Conservation (phyloP, 1,140 invertebrate species). For the Drosophila leontia region DNA sequence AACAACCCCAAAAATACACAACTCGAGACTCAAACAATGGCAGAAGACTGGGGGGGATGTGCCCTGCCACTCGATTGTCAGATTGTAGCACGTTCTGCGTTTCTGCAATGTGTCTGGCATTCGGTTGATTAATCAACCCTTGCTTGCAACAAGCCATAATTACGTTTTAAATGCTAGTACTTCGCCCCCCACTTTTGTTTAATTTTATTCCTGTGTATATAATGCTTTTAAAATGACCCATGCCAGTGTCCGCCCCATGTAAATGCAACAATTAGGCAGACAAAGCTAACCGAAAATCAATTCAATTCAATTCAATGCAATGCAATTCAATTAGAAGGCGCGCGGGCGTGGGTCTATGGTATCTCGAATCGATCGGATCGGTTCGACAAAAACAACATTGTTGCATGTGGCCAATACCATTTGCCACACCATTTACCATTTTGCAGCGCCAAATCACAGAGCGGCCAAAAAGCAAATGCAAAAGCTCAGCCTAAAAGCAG, state of each 20-base stretch:
- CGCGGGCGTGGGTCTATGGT: slow-evolving; percentile 1
- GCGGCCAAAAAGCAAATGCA: slow-evolving; percentile 47
- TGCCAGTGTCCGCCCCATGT: not conserved
- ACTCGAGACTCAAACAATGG: slow-evolving; percentile 19
- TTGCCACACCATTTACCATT: slow-evolving; percentile 34
- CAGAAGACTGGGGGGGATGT: slow-evolving; percentile 5
- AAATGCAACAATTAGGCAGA: slow-evolving; percentile 48
- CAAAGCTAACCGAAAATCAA: slow-evolving; percentile 67
- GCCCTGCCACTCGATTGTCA: slow-evolving; percentile 45
- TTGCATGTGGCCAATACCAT: slow-evolving; percentile 57
- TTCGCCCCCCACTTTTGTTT: slow-evolving; percentile 13
- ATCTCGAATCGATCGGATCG: slow-evolving; percentile 9
- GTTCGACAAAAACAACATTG: slow-evolving; percentile 38
- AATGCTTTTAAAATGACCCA: slow-evolving; percentile 16
- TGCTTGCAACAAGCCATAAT: slow-evolving; percentile 63
- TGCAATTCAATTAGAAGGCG: slow-evolving; percentile 61
- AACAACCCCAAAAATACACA: slow-evolving; percentile 39
- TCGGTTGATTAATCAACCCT: slow-evolving; percentile 73
- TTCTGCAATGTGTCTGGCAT: slow-evolving; percentile 32
- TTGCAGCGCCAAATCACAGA: slow-evolving; percentile 33
- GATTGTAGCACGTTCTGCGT: slow-evolving; percentile 47
- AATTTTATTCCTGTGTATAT: slow-evolving; percentile 31
- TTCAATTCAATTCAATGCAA: slow-evolving; percentile 67
- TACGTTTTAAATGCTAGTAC: slow-evolving; percentile 63
- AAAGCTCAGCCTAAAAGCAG: slow-evolving; percentile 54